Evolutionary conservation across 2,113 vertebrate species (phyloP).

Genomic region (Progne subis): DNA sequence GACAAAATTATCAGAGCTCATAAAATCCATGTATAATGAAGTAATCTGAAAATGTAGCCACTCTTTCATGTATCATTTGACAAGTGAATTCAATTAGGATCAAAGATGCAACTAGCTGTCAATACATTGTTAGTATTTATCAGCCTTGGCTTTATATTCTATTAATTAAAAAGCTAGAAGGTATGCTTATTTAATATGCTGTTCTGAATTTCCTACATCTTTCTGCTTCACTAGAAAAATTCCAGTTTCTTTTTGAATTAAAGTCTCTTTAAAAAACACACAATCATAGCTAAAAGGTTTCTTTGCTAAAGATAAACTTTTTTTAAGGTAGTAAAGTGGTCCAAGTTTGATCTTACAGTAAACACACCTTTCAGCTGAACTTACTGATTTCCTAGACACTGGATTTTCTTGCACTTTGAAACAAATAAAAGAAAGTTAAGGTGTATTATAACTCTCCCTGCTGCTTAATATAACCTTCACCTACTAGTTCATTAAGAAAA

Average conservation of each 20-base stretch:
- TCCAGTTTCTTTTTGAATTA: not conserved
- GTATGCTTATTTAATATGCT: not conserved
- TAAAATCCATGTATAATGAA: not conserved
- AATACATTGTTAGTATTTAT: slow-evolving; percentile 5
- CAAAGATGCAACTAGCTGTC: not conserved
- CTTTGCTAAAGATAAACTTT: not conserved
- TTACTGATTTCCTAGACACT: not conserved
- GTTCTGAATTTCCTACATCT: not conserved
- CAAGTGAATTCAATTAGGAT: slow-evolving; percentile 20
- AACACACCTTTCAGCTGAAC: not conserved
- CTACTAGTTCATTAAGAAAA: not conserved
- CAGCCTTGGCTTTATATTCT: not conserved
- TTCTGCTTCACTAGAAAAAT: not conserved
- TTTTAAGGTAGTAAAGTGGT: not conserved
- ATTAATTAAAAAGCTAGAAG: not conserved
- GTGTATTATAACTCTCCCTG: not conserved
- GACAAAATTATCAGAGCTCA: not conserved
- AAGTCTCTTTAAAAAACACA: not conserved
- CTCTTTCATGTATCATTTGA: not conserved
- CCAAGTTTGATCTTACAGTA: not conserved
- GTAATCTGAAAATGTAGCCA: not conserved
- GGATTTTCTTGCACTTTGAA: not conserved
- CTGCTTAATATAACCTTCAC: not conserved
- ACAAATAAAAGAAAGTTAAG: not conserved
- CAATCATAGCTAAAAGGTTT: not conserved